phyloP scores from a whole-genome alignment of 2,797 vertebrate genomes.

The Enteromius viviparus region DNA sequence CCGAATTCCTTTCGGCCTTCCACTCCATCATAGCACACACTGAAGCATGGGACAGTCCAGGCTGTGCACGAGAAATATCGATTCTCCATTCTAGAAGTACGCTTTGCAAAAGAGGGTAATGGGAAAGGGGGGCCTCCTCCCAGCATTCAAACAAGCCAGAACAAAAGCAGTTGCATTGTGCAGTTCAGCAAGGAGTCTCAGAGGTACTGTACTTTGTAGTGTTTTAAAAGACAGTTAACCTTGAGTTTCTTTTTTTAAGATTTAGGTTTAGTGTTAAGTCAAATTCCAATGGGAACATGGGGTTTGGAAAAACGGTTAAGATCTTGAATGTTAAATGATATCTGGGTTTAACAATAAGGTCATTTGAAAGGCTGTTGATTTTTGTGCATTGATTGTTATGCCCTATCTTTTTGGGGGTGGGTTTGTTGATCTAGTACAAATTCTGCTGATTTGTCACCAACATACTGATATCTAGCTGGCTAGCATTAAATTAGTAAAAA shows the following conservation, averaged over 20 bases:
- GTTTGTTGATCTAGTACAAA: background rate
- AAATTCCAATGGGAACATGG: background rate
- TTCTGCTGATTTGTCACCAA: background rate
- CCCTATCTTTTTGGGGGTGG: background rate
- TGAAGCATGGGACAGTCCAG: constrained; percentile 37
- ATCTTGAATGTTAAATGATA: constrained; percentile 11
- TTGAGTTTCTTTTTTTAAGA: background rate
- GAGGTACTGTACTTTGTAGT: constrained; percentile 21
- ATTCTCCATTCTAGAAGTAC: constrained; percentile 49
- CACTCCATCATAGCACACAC: constrained; percentile 53
- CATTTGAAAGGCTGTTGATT: background rate
- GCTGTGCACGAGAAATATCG: constrained; percentile 49
- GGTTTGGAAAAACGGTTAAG: background rate
- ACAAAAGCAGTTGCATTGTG: constrained; percentile 40
- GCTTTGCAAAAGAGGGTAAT: constrained; percentile 46
- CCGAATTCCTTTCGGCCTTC: constrained; percentile 50
- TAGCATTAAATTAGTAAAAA: background rate
- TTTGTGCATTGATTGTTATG: background rate
- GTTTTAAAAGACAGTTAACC: constrained; percentile 26
- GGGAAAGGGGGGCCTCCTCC: constrained; percentile 26
- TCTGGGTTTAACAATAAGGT: background rate
- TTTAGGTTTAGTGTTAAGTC: constrained; percentile 1
- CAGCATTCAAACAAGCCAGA: constrained; percentile 26
- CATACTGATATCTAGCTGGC: background rate
- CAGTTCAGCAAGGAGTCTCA: constrained; percentile 19